Conservation (phyloP, 2,797 vertebrate species). For the Molossus alvarezi region DNA sequence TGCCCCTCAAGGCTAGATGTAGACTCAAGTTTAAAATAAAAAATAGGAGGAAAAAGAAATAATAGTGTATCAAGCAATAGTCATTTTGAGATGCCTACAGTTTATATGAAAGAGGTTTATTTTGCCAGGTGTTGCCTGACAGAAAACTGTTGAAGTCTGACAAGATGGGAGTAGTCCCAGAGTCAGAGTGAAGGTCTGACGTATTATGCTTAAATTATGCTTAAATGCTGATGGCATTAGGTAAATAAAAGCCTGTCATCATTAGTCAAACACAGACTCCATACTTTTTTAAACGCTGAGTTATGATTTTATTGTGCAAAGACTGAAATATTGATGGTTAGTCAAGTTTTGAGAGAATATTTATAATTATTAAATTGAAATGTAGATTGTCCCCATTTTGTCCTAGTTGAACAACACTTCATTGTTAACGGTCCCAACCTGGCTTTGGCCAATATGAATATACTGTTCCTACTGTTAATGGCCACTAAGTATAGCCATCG, state of each 20-base stretch:
- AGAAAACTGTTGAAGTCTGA: conserved; percentile 77
- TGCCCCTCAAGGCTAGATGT: neutral
- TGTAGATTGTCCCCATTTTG: conserved; percentile 50
- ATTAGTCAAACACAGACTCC: conserved; percentile 54
- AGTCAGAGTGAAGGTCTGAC: conserved; percentile 72
- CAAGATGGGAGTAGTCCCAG: conserved; percentile 46
- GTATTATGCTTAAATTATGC: conserved; percentile 78
- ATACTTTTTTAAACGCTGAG: conserved; percentile 56
- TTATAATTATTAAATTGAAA: conserved; percentile 54
- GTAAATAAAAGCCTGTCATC: conserved; percentile 81
- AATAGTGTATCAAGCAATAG: neutral
- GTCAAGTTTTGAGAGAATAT: conserved; percentile 34
- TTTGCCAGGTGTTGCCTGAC: conserved; percentile 82
- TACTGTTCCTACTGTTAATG: neutral
- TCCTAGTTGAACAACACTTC: conserved; percentile 19
- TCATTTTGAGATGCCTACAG: conserved; percentile 45
- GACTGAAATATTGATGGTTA: conserved; percentile 63
- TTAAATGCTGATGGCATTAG: conserved; percentile 73
- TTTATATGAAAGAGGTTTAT: conserved; percentile 75
- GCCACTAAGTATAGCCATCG: neutral
- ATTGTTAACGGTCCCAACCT: neutral
- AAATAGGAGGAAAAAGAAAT: neutral
- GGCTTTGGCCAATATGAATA: neutral
- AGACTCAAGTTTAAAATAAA: conserved; percentile 59
- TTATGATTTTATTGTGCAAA: conserved; percentile 44